Conservation (phyloP, 2,797 vertebrate species). For the Parauchenoglanis ngamensis region DNA sequence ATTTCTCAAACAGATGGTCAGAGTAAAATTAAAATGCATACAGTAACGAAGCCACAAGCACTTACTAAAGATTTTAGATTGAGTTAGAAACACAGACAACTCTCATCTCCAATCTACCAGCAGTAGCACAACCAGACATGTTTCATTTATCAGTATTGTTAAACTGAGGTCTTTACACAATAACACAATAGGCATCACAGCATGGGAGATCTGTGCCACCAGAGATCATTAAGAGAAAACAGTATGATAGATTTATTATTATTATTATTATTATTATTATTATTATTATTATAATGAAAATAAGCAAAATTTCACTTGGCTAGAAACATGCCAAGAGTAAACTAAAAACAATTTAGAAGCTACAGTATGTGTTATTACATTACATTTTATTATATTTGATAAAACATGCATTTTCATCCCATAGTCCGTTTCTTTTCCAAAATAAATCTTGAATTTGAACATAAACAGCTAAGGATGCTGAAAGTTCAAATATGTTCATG, state of each 20-base stretch:
- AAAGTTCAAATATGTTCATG: not conserved
- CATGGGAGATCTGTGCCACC: slow-evolving; percentile 20
- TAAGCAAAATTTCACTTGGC: not conserved
- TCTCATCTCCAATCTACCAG: slow-evolving; percentile 26
- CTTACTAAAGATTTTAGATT: slow-evolving; percentile 66
- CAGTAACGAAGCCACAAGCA: slow-evolving; percentile 73
- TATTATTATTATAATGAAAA: not conserved
- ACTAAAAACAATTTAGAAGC: not conserved
- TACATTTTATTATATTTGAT: not conserved
- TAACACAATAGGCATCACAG: slow-evolving; percentile 60
- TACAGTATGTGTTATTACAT: slow-evolving; percentile 8
- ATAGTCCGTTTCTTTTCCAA: not conserved
- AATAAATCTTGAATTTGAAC: not conserved
- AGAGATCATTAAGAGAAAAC: slow-evolving; percentile 40
- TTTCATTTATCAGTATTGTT: slow-evolving; percentile 66
- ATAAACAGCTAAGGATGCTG: not conserved
- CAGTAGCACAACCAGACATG: slow-evolving; percentile 29
- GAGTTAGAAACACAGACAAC: slow-evolving; percentile 67
- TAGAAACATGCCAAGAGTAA: not conserved
- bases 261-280: not conserved
- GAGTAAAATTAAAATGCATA: slow-evolving; percentile 62
- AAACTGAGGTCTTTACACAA: slow-evolving; percentile 52
- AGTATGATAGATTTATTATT: not conserved
- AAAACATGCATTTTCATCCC: not conserved
- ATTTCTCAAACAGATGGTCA: slow-evolving; percentile 62